Evolutionary conservation across 2,888 invertebrate genomes (phyloP).

Genomic region (Argyresthia goedartella): DNA sequence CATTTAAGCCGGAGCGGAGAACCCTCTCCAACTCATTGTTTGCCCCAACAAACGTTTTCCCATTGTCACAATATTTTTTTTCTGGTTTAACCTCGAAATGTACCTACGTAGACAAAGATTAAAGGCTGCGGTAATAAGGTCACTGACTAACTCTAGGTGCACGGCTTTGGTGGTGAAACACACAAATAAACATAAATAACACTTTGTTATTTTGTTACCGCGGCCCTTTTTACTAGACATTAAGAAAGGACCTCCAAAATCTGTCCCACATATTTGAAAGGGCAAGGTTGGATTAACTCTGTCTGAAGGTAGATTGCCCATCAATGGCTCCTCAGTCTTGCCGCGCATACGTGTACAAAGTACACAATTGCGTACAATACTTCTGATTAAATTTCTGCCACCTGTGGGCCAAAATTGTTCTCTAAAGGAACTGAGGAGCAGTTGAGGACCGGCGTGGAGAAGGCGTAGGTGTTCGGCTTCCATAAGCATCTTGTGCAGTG

Average conservation of each 20-base stretch:
- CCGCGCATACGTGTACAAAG: neutral
- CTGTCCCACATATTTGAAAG: slow-evolving; percentile 4
- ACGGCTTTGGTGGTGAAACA: slow-evolving; percentile 7
- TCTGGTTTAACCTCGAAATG: slow-evolving; percentile 5
- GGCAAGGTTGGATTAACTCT: slow-evolving; percentile 1
- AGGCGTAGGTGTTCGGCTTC: neutral
- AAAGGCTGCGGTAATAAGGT: slow-evolving; percentile 7
- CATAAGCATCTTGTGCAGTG: neutral
- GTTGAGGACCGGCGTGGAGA: neutral
- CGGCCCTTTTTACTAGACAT: slow-evolving; percentile 4
- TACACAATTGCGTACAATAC: neutral
- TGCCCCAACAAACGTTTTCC: slow-evolving; percentile 7
- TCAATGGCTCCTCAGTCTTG: neutral
- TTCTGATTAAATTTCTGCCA: neutral
- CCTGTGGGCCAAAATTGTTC: neutral
- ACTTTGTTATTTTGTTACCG: neutral
- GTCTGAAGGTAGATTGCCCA: slow-evolving; percentile 7
- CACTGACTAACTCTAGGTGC: slow-evolving; percentile 8
- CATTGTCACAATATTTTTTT: slow-evolving; percentile 7
- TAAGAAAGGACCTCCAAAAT: slow-evolving; percentile 6
- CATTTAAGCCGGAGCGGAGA: slow-evolving; percentile 1
- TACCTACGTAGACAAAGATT: slow-evolving; percentile 7
- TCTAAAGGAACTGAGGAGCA: neutral
- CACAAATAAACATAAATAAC: slow-evolving; percentile 9
- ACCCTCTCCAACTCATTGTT: slow-evolving; percentile 1